These are phyloP conservation scores for Epinotia demarniana DNA, from an alignment of 2,888 invertebrate genomes.

Conservation along the genomic window DNA sequence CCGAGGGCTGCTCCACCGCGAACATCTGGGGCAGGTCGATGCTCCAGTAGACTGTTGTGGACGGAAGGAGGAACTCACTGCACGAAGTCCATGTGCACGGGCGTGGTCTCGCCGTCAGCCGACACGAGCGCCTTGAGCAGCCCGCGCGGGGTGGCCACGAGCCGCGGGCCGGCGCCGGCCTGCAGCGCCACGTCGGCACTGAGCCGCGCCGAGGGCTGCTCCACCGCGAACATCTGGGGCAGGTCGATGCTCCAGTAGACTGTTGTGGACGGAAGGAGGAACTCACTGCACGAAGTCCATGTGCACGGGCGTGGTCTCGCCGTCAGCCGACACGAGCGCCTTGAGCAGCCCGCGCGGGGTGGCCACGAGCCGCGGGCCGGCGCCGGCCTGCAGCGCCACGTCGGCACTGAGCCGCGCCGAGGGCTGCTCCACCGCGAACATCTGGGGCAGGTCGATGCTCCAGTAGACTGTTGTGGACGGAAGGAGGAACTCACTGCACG, in stretches of 20 bases:
- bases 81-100: too few relatives aligned
- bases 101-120: too few relatives aligned
- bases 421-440: neutral
- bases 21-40: too few relatives aligned
- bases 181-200: neutral
- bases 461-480: too few relatives aligned
- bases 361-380: slow-evolving; percentile 84
- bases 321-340: slow-evolving; percentile 81
- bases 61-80: too few relatives aligned
- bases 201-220: neutral
- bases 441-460: too few relatives aligned
- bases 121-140: too few relatives aligned
- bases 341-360: slow-evolving; percentile 89
- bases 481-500: slow-evolving; percentile 85
- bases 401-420: neutral
- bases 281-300: slow-evolving; percentile 91
- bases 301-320: slow-evolving; percentile 84
- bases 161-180: neutral
- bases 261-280: too few relatives aligned
- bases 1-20: too few relatives aligned
- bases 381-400: slow-evolving; percentile 49
- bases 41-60: too few relatives aligned
- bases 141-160: too few relatives aligned
- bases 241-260: too few relatives aligned
- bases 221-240: neutral